phyloP scores from a whole-genome alignment of 1,140 invertebrate genomes.

The Monomorium pharaonis region DNA sequence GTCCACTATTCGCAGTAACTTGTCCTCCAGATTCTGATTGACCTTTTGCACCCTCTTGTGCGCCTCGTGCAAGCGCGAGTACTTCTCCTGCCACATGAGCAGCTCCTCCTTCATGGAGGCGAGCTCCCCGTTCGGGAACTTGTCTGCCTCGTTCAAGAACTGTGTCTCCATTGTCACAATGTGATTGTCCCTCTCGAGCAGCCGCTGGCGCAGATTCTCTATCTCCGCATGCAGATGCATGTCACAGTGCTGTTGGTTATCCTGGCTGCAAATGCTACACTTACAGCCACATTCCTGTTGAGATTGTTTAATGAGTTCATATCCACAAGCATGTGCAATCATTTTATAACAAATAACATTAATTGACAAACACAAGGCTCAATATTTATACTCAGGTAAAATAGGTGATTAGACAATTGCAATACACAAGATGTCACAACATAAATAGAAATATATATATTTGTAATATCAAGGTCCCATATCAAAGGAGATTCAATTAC shows the following conservation, averaged over 20 bases:
- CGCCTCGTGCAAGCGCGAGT: conserved; percentile 94
- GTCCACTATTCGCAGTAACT: conserved; percentile 96
- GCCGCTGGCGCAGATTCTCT: conserved; percentile 92
- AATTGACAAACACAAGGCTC: neutral
- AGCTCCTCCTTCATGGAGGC: conserved; percentile 94
- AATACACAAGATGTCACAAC: neutral
- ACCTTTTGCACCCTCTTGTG: conserved; percentile 97
- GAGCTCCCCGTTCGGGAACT: conserved; percentile 90
- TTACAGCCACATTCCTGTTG: conserved; percentile 87
- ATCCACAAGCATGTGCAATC: neutral
- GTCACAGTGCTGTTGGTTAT: conserved; percentile 83
- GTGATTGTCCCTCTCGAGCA: conserved; percentile 92
- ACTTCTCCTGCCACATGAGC: conserved; percentile 95
- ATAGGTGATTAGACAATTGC: neutral
- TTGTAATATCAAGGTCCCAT: neutral
- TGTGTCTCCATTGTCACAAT: conserved; percentile 94
- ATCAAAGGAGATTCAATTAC: neutral
- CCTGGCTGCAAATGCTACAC: conserved; percentile 84
- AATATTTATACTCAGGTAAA: neutral
- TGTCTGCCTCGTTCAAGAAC: conserved; percentile 92
- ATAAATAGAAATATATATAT: neutral
- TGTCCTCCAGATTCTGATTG: conserved; percentile 98
- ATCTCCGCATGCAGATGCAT: conserved; percentile 94
- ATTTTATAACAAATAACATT: neutral
- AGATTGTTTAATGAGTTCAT: neutral